Evolutionary conservation across 2,797 vertebrate genomes (phyloP).

Genomic region (Coregonus suidteri): DNA sequence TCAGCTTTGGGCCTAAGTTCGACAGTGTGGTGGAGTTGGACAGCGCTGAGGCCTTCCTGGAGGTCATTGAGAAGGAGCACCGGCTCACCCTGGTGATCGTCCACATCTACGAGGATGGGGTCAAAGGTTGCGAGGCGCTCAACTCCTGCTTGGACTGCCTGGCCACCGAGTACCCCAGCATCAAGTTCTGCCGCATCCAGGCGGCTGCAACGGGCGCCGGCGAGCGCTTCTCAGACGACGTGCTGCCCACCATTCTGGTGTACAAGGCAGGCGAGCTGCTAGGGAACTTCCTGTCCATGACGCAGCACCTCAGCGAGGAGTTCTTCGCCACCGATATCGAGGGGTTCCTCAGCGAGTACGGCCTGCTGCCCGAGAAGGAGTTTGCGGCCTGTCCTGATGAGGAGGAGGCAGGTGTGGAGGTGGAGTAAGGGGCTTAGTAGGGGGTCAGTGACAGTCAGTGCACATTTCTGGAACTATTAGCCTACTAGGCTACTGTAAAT

Average conservation of each 20-base stretch:
- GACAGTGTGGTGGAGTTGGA: conserved; percentile 83
- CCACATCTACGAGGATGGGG: conserved; percentile 83
- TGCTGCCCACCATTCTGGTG: conserved; percentile 88
- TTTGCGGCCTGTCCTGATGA: conserved; percentile 67
- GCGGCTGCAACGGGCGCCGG: conserved; percentile 84
- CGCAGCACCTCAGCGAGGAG: conserved; percentile 84
- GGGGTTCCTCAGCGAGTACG: conserved; percentile 90
- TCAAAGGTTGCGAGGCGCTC: conserved; percentile 84
- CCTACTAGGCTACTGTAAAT: no score
- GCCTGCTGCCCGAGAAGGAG: conserved; percentile 88
- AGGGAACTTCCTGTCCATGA: conserved; percentile 87
- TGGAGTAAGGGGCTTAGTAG: conserved; percentile 63
- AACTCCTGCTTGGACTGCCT: conserved; percentile 86
- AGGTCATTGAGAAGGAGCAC: conserved; percentile 87
- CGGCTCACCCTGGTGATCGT: conserved; percentile 84
- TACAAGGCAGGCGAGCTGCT: conserved; percentile 92
- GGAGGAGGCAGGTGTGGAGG: conserved; percentile 74
- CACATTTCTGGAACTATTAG: no score
- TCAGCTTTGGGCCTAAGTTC: conserved; percentile 90
- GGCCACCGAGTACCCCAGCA: conserved; percentile 79
- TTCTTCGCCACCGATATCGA: conserved; percentile 92
- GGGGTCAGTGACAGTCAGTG: no score
- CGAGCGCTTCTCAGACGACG: conserved; percentile 86
- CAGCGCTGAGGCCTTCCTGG: conserved; percentile 81
- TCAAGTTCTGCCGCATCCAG: conserved; percentile 92